A percentile compares a stretch with the other conserved stretches of the same genome.
Conservation (phyloP, 2,113 vertebrate species). For the Hemichromis elongatus region DNA sequence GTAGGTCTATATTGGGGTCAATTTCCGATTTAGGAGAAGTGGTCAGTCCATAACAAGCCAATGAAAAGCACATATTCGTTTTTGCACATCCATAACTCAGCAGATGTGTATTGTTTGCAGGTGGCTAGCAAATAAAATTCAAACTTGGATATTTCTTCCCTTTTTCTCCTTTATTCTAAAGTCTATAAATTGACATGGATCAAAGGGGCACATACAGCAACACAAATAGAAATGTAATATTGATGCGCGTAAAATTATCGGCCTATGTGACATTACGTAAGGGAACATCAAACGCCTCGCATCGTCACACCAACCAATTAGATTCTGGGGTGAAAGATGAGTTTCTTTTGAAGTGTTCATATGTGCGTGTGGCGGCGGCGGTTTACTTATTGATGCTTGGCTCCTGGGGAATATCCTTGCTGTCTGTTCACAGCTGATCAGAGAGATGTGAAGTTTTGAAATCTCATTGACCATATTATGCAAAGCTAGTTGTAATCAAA, state of each 20-base stretch:
- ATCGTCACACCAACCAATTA: constrained; percentile 20
- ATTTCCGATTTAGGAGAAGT: neutral
- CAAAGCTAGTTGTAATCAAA: neutral
- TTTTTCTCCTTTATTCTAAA: neutral
- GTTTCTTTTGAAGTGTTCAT: neutral
- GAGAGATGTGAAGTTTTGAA: constrained; percentile 12
- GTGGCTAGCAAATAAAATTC: neutral
- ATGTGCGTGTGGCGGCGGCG: neutral
- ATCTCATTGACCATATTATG: neutral
- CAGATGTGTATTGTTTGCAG: neutral
- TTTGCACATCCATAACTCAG: constrained; percentile 13
- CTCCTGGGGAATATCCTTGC: neutral
- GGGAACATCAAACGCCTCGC: constrained; percentile 24
- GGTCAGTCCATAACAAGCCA: neutral
- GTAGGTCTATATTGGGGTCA: neutral
- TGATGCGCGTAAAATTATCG: constrained; percentile 10
- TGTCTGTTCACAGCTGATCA: constrained; percentile 20
- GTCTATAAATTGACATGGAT: neutral
- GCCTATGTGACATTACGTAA: constrained; percentile 31
- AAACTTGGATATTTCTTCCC: neutral
- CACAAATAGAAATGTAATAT: neutral
- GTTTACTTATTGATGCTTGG: neutral
- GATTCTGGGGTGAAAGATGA: neutral
- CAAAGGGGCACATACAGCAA: neutral
- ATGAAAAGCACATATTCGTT: neutral